Conservation (phyloP, 30 jellyfish, hydroid and myxozoan species). For the Haliclystus octoradiatus region DNA sequence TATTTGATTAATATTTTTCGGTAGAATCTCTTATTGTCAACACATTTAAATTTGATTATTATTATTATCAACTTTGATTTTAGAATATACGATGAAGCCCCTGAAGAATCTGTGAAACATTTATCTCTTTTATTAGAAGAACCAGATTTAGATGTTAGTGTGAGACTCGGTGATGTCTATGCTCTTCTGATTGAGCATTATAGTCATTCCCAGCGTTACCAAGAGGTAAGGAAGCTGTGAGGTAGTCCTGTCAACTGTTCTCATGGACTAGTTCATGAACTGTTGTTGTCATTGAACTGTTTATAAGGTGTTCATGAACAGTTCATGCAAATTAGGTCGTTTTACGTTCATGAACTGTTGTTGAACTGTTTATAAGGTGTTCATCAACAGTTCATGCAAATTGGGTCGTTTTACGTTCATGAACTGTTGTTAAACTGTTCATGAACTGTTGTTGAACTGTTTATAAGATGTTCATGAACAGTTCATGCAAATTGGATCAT, state of each 20-base stretch:
- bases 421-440: not conserved
- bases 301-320: too few species aligned
- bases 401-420: too few species aligned
- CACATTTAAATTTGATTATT: too few species aligned
- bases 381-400: too few species aligned
- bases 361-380: too few species aligned
- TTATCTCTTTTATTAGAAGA: slow-evolving; percentile 48
- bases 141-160: slow-evolving; percentile 63
- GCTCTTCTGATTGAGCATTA: slow-evolving; percentile 53
- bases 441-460: not conserved
- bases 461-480: too few species aligned
- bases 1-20: too few species aligned
- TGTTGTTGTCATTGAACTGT: not conserved
- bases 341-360: too few species aligned
- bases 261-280: not conserved
- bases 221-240: slow-evolving; percentile 52
- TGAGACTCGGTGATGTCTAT: slow-evolving; percentile 62
- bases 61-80: too few species aligned
- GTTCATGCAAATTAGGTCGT: too few species aligned
- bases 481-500: too few species aligned
- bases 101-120: slow-evolving; percentile 61
- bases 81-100: slow-evolving; percentile 60
- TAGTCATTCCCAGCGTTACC: slow-evolving; percentile 32
- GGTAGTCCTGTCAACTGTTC: not conserved
- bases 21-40: too few species aligned